Evolutionary conservation across 2,797 vertebrate genomes (phyloP), one percentile per base, ranked within the genome.

Genomic region (Synanceia verrucosa): DNA sequence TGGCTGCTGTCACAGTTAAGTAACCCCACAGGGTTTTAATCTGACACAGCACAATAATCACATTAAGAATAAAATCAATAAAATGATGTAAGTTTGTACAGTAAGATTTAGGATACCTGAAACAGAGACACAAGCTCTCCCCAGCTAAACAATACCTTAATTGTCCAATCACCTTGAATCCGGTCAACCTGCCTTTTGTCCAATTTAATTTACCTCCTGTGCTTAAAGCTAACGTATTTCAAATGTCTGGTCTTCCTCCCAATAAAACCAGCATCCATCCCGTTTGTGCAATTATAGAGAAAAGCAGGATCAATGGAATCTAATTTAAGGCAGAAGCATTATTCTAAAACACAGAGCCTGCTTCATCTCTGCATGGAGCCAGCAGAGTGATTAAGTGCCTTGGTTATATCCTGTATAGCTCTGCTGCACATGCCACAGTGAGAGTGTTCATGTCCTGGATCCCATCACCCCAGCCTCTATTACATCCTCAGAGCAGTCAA

Each of bases 401-500:
- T 36, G 73, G 84, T 80, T 83, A 79, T 84, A 87, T 90, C 84
- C 86, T 85, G 79, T 83, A 82, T 76, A 57, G 88, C 89, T 89
- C 84, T 68, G 87, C 84, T 84, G 83, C 86, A 84, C 83, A 85
- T 71, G 85, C 77, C 90, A 90, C 86, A 85, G 80, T 59, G 69
- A 87, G 83, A 83, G 81, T 79, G 86, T 84, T 88, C 84, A 86
- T 90, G 88, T 88, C 91, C 86, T 85, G 86, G 75, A 92, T 88
- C 84, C 89, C 88, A 91, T 89, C 91, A 89, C 89, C 85, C 74
- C 64, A 75, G 85, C 90, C 89, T 87, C 89, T 84, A 91, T 91
- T 87, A 91, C 90, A 92, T 91, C 92, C 89, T 88, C 88, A 85
- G 82, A 89, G 86, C 82, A 92, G 91, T 93, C 92, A 88, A 93